These are phyloP conservation scores for Thermophis baileyi DNA, from an alignment of 2,113 vertebrate genomes.

Conservation along the genomic window DNA sequence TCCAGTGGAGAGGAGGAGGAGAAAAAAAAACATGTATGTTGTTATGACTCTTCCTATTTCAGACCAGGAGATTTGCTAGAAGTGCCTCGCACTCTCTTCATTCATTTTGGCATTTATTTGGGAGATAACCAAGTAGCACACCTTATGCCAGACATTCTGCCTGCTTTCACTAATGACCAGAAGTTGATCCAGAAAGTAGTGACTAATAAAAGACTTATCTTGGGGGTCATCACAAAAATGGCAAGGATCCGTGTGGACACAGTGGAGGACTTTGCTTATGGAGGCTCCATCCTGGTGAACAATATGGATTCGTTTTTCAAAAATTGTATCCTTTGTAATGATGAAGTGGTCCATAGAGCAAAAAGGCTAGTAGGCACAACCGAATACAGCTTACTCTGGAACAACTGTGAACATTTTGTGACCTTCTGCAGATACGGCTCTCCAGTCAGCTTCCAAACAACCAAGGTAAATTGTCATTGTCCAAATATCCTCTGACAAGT, in stretches of 20 bases:
- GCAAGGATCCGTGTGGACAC: slow-evolving; percentile 88
- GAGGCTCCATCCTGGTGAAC: slow-evolving; percentile 81
- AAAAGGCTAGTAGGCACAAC: slow-evolving; percentile 78
- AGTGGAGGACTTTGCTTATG: slow-evolving; percentile 90
- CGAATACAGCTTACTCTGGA: slow-evolving; percentile 90
- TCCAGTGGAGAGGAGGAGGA: slow-evolving; percentile 12
- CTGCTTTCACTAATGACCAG: slow-evolving; percentile 72
- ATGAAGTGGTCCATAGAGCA: slow-evolving; percentile 80
- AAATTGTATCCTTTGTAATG: slow-evolving; percentile 68
- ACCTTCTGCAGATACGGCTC: slow-evolving; percentile 88
- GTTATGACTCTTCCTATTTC: slow-evolving; percentile 70
- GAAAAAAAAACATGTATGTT: slow-evolving; percentile 20
- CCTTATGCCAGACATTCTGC: slow-evolving; percentile 92
- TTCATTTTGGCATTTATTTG: slow-evolving; percentile 91
- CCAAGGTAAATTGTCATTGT: slow-evolving; percentile 75
- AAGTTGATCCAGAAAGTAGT: slow-evolving; percentile 75
- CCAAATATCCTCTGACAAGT: not conserved
- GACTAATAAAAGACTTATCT: slow-evolving; percentile 86
- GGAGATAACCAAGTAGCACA: slow-evolving; percentile 89
- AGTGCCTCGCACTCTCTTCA: slow-evolving; percentile 85
- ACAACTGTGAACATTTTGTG: slow-evolving; percentile 95
- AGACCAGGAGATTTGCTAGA: slow-evolving; percentile 86
- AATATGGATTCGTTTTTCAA: slow-evolving; percentile 71
- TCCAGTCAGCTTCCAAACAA: slow-evolving; percentile 79
- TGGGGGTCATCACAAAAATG: slow-evolving; percentile 78